phyloP scores from a whole-genome alignment of 2,113 vertebrate genomes.

The Tachuris rubrigastra region DNA sequence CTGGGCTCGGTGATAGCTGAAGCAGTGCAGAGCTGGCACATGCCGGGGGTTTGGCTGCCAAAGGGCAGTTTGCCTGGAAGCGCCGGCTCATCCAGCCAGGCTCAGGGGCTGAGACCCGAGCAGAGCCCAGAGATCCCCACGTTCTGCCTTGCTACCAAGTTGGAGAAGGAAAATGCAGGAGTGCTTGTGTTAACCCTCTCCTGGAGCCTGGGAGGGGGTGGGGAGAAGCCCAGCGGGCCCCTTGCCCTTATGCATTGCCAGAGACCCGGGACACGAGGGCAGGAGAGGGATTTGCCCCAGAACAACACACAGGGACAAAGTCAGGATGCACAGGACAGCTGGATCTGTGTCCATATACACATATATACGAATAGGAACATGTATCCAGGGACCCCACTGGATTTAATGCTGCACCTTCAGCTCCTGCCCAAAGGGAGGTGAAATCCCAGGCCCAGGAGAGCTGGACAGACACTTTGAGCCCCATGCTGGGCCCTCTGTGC shows the following conservation, averaged over 20 bases:
- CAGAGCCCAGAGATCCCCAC: not conserved
- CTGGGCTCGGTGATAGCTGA: not conserved
- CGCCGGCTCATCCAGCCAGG: not conserved
- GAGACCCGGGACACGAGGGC: not conserved
- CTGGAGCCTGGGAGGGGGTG: not conserved
- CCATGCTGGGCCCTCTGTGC: not conserved
- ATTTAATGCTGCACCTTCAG: not conserved
- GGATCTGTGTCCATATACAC: fast-evolving
- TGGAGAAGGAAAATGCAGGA: conserved; percentile 7
- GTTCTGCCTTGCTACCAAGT: conserved; percentile 5
- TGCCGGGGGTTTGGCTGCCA: not conserved
- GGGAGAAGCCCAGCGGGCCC: fast-evolving
- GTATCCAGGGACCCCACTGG: not conserved
- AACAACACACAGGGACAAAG: not conserved
- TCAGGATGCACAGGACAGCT: not conserved
- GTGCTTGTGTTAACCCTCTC: not conserved
- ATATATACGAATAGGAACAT: no score
- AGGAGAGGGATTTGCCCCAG: not conserved
- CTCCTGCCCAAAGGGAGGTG: not conserved
- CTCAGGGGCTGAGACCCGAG: not conserved
- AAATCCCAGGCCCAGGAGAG: not conserved
- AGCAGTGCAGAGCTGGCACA: not conserved
- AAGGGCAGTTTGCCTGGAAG: not conserved
- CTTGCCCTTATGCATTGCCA: not conserved
- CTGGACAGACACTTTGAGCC: not conserved